Base-by-base conservation (phyloP, 2,888 invertebrate genomes). In the Osedax frankpressi region DNA sequence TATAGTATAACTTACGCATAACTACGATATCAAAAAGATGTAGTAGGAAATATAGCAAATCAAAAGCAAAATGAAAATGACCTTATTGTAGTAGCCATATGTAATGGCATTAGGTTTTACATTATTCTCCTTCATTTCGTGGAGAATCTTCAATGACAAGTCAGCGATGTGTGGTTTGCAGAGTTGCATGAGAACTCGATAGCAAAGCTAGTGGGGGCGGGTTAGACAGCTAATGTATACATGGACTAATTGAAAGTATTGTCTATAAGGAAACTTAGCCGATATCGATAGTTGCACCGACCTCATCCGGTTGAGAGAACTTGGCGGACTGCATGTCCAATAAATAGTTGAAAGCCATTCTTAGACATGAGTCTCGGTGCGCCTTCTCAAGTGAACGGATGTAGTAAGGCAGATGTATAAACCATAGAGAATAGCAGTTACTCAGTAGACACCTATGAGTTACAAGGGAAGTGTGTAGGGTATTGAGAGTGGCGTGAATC, bases 61-160 rank as follows among this genome's bases (percentile, higher is more conserved):
- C n/a, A n/a, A n/a, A n/a, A n/a, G n/a, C n/a, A n/a, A n/a, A n/a
- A n/a, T n/a, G n/a, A n/a, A n/a, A n/a, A 77, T 59, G 76, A 85
- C 89, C 87, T 88, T 86, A 80, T 90, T 90, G 81, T 90, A 90
- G 82, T 89, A 91, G 79, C 97, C 97, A 81, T 98, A 98, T 0
- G 98, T 98, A 72, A 98, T 89, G 11, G 98, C 98, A 84, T 98
- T 98, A 0, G 96, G 95, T 81, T 93, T 93, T 60, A 98, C 88
- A 0, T 94, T 94, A 60, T 91, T 91, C 26, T 92, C 89, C 84
- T 94, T 94, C 83, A 84, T 83, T 74, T 82, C 81, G 30, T 80
- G 82, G 72, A 83, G 81, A 3, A 88, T 86, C 81, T 94, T 93
- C 0, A 97, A 95, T 0, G 98, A 97, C 80, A 98, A 86, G 74